These are phyloP conservation scores for Drosophila mercatorum DNA, from an alignment of 2,888 invertebrate genomes.

Conservation along the genomic window DNA sequence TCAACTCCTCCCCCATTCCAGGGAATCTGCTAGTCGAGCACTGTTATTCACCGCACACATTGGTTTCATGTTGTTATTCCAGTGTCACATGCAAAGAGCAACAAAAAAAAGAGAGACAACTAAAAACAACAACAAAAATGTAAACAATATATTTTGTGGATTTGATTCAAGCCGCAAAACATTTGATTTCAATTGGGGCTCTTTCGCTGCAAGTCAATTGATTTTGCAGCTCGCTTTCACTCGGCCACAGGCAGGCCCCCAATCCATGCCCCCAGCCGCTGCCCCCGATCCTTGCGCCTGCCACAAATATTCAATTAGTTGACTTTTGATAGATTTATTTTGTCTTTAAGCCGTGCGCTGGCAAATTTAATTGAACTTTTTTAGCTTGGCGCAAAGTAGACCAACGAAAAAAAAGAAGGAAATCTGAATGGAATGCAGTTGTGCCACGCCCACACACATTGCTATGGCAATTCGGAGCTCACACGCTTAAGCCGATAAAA, in stretches of 20 bases:
- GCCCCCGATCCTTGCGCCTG: not conserved
- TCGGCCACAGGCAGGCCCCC: not conserved
- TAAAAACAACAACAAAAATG: not conserved
- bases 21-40: not conserved
- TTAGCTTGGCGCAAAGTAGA: constrained; percentile 7
- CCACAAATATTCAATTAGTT: constrained; percentile 70
- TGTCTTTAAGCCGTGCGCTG: constrained; percentile 34
- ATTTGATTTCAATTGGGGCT: constrained; percentile 68
- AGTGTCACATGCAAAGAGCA: constrained; percentile 49
- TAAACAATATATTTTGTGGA: constrained; percentile 59
- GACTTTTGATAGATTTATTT: constrained; percentile 52
- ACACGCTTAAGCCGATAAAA: constrained; percentile 14
- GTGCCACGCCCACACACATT: constrained; percentile 40
- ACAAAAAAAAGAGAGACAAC: not conserved
- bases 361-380: constrained; percentile 40
- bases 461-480: constrained; percentile 45
- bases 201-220: constrained; percentile 49
- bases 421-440: constrained; percentile 21
- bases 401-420: constrained; percentile 1
- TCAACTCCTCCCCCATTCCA: not conserved
- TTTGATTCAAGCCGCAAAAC: constrained; percentile 67
- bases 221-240: constrained; percentile 22
- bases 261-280: no score
- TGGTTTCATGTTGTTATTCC: constrained; percentile 27
- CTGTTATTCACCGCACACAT: not conserved